Percentiles rank a stretch among this genome's conserved stretches.
phyloP scores from a whole-genome alignment of 2,113 vertebrate species.

The human (Homo sapiens) region GRCh38 chr7:71329001-71329500 shows the following conservation, averaged over 20 bases:
- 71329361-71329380: not conserved
- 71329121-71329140: not conserved
- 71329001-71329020: not conserved
- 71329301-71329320: not conserved
- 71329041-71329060: not conserved
- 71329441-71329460: not conserved
- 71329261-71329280: not conserved
- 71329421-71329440: not conserved
- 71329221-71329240: not conserved
- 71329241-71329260: not conserved
- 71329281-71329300: not conserved
- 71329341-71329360: not conserved
- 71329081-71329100: not conserved
- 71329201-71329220: not conserved
- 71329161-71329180: not conserved
- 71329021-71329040: not conserved
- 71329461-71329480: too few relatives aligned
- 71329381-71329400: not conserved
- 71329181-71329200: not conserved
- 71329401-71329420: not conserved
- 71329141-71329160: not conserved
- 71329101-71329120: not conserved
- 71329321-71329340: too few relatives aligned
- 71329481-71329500: too few relatives aligned
- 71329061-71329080: not conserved